Percentiles rank a stretch among this genome's conserved stretches.
phyloP scores from a whole-genome alignment of 2,888 invertebrate species.

The Ethmia dodecea region DNA sequence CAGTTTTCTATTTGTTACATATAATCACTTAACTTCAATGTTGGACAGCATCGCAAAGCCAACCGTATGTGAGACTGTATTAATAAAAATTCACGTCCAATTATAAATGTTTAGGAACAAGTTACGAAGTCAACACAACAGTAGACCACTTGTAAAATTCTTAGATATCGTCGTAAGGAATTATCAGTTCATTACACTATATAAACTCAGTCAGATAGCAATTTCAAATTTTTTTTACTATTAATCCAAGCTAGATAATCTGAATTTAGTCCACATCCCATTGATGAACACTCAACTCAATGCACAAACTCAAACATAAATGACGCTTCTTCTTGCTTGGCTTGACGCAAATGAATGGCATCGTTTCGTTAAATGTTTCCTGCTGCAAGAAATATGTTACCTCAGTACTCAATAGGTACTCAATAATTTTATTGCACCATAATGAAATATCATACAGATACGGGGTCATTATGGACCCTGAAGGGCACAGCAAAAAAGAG shows the following conservation, averaged over 20 bases:
- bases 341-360: constrained; percentile 4
- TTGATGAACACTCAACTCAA: background rate
- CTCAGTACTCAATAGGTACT: no score
- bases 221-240: background rate
- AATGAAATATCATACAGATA: no score
- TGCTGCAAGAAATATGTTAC: background rate
- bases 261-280: constrained; percentile 1
- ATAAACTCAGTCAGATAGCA: background rate
- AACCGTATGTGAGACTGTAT: constrained; percentile 3
- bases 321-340: constrained; percentile 9
- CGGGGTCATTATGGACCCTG: no score
- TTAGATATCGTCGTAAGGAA: background rate
- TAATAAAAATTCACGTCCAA: constrained; percentile 6
- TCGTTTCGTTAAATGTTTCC: background rate
- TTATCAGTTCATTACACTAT: background rate
- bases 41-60: background rate
- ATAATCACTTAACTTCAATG: no score
- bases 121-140: constrained; percentile 42
- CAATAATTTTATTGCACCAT: no score
- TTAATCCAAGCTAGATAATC: background rate
- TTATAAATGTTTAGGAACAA: constrained; percentile 52
- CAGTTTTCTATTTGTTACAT: background rate
- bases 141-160: constrained; percentile 6
- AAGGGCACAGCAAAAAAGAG: no score
- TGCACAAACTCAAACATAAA: constrained; percentile 5